Conservation (phyloP, 2,113 vertebrate genomes). For the Elephas maximus region DNA sequence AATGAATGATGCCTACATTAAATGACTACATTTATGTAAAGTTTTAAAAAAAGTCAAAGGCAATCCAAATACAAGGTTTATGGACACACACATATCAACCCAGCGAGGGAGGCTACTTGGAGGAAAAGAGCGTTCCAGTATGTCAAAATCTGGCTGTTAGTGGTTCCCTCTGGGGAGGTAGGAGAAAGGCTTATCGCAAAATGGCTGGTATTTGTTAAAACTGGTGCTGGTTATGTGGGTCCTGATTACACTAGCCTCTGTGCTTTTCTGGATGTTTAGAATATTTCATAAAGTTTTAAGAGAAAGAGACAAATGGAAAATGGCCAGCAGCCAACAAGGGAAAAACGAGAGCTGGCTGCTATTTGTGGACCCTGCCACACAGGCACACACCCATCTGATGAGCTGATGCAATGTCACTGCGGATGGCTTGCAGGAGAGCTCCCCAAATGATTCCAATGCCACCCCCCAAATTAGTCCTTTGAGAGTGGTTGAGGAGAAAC, state of each 20-base stretch:
- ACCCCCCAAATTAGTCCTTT: background rate
- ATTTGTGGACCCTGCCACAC: background rate
- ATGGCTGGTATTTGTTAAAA: background rate
- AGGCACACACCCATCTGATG: too few species aligned
- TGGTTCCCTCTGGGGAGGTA: background rate
- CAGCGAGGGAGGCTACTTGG: background rate
- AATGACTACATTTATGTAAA: background rate
- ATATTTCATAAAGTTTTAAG: background rate
- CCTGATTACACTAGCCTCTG: background rate
- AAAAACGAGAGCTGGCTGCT: background rate
- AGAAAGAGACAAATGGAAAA: background rate
- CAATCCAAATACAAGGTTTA: background rate
- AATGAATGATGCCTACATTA: background rate
- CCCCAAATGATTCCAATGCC: background rate
- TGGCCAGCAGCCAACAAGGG: background rate
- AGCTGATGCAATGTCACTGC: background rate
- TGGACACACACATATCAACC: background rate
- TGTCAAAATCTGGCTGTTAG: background rate
- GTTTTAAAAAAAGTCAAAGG: background rate
- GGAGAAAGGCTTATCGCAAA: background rate
- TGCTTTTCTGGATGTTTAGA: background rate
- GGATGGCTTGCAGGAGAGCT: background rate
- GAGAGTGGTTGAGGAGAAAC: background rate
- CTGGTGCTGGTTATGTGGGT: background rate
- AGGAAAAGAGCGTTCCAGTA: background rate